Conservation (phyloP, 2,113 vertebrate species). For the Cynocephalus volans region DNA sequence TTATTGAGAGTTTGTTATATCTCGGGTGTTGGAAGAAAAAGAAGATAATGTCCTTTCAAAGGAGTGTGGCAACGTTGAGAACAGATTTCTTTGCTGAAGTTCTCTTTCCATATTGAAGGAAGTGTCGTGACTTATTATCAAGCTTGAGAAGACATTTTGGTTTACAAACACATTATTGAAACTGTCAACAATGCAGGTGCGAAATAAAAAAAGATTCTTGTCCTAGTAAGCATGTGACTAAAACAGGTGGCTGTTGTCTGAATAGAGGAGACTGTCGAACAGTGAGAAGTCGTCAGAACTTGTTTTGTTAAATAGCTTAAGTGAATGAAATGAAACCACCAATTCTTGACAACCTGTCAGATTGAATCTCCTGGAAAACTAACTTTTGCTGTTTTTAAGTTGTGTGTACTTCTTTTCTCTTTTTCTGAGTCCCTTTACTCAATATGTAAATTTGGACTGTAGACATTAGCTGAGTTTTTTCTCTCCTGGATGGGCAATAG, state of each 20-base stretch:
- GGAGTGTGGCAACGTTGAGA: background rate
- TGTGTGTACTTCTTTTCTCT: background rate
- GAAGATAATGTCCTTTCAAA: slow-evolving; percentile 26
- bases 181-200: slow-evolving; percentile 48
- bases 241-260: slow-evolving; percentile 52
- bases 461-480: background rate
- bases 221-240: background rate
- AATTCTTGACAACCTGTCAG: slow-evolving; percentile 31
- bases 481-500: background rate
- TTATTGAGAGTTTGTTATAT: background rate
- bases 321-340: slow-evolving; percentile 23
- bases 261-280: slow-evolving; percentile 26
- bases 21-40: slow-evolving; percentile 33
- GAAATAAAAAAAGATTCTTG: slow-evolving; percentile 32
- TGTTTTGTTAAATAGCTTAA: slow-evolving; percentile 57
- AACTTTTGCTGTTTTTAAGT: slow-evolving; percentile 28
- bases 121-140: slow-evolving; percentile 43
- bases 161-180: slow-evolving; percentile 65
- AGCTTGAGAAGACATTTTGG: slow-evolving; percentile 63
- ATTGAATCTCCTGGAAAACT: background rate
- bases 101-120: slow-evolving; percentile 46
- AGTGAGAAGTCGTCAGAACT: slow-evolving; percentile 30
- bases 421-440: background rate
- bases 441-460: background rate
- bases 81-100: background rate